Evolutionary conservation across 2,113 vertebrate species (phyloP).

Genomic region (Phylloscopus whistleri): DNA sequence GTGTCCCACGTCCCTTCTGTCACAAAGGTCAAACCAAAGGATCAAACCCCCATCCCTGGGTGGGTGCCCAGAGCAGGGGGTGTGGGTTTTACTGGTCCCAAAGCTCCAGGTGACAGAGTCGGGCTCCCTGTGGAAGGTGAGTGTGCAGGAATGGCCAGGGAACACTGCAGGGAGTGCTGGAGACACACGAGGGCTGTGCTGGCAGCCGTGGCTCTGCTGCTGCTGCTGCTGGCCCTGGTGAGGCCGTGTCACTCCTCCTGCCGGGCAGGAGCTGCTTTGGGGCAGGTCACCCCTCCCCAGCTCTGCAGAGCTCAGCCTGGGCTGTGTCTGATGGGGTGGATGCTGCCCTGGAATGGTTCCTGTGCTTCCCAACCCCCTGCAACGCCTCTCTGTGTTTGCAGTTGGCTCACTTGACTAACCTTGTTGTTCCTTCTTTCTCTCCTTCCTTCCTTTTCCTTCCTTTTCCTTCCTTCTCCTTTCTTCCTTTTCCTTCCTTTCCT

Average conservation of each 20-base stretch:
- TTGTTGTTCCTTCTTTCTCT: conserved; percentile 59
- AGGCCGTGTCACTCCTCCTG: background rate
- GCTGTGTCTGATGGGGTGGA: background rate
- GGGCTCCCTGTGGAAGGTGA: background rate
- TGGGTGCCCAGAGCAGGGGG: fast-evolving
- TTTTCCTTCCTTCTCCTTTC: too few species aligned
- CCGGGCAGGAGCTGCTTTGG: background rate
- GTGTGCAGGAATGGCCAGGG: background rate
- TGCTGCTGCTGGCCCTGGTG: background rate
- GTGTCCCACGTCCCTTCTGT: background rate
- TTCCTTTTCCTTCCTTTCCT: too few species aligned
- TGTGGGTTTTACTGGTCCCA: background rate
- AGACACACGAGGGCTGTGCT: background rate
- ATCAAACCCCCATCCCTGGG: background rate
- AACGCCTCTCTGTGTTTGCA: background rate
- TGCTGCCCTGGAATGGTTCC: background rate
- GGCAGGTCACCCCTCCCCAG: background rate
- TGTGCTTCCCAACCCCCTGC: conserved; percentile 1
- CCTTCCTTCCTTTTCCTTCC: conserved; percentile 21
- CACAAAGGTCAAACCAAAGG: background rate
- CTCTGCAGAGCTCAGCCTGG: background rate
- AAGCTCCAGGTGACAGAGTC: background rate
- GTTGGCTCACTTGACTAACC: conserved; percentile 46
- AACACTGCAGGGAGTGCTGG: too few species aligned
- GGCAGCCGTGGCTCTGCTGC: background rate